These are phyloP conservation scores for Pachyramphus minor DNA, from an alignment of 2,113 vertebrate species.

Conservation along the genomic window DNA sequence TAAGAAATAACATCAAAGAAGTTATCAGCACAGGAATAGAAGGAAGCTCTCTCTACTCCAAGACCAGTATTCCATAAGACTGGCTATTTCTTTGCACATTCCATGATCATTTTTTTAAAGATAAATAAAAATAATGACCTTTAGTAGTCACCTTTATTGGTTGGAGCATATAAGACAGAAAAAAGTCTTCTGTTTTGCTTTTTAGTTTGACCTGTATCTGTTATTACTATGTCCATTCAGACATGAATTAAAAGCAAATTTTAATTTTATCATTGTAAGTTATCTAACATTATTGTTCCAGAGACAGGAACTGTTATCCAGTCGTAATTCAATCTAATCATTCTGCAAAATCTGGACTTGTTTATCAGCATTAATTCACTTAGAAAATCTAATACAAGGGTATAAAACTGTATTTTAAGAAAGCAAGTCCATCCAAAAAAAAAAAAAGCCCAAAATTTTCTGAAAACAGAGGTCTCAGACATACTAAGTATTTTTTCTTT, in stretches of 20 bases:
- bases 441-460: neutral
- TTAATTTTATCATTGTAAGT: neutral
- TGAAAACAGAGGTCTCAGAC: neutral
- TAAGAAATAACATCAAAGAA: neutral
- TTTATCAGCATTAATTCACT: neutral
- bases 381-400: neutral
- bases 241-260: neutral
- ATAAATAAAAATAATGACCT: neutral
- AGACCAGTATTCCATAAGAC: neutral
- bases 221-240: neutral
- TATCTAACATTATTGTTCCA: neutral
- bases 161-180: neutral
- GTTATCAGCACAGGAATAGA: neutral
- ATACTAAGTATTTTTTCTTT: neutral
- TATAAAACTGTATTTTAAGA: neutral
- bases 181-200: neutral
- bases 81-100: neutral
- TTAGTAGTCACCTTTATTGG: neutral
- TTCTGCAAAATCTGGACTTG: neutral
- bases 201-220: neutral
- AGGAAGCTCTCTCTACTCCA: neutral
- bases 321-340: neutral
- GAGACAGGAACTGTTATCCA: neutral
- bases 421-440: neutral
- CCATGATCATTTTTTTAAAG: neutral